Evolutionary conservation across 64 coral and sea anemone genomes (phyloP).

Genomic region (Montipora capricornis): DNA sequence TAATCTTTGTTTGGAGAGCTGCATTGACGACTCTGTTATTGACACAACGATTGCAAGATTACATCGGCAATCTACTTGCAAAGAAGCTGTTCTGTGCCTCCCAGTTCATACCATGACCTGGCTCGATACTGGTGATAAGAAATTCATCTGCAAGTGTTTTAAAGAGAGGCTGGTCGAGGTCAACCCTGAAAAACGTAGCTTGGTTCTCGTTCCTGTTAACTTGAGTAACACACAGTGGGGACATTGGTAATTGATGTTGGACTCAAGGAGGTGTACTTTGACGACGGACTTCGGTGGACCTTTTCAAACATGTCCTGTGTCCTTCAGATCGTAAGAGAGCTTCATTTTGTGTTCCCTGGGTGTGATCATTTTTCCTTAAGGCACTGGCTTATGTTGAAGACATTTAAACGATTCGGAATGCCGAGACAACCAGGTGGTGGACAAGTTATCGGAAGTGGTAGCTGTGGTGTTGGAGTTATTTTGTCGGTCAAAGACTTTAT

Average conservation of each 20-base stretch:
- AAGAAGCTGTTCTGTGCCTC: background rate
- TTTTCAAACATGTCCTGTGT: constrained; percentile 9
- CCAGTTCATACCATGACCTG: constrained; percentile 18
- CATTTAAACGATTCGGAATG: constrained; percentile 48
- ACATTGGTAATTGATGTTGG: constrained; percentile 33
- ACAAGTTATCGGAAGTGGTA: constrained; percentile 18
- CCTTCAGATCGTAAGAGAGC: background rate
- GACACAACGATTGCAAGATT: too few relatives aligned
- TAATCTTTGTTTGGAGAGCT: too few relatives aligned
- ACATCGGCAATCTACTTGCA: too few relatives aligned
- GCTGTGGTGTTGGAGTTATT: constrained; percentile 45
- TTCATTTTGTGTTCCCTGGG: background rate
- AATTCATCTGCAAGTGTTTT: constrained; percentile 17
- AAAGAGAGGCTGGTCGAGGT: background rate
- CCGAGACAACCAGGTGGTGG: constrained; percentile 30
- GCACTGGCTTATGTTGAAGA: constrained; percentile 30
- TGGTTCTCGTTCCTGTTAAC: constrained; percentile 26
- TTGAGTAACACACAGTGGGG: constrained; percentile 14
- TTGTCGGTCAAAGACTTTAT: constrained; percentile 29
- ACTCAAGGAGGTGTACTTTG: constrained; percentile 5
- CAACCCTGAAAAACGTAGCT: background rate
- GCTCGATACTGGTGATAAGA: constrained; percentile 12
- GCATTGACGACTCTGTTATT: too few relatives aligned
- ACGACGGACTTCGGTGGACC: constrained; percentile 39
- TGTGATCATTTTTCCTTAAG: background rate